Conservation (phyloP, 1,140 invertebrate genomes). For the Papilio aristodemus region DNA sequence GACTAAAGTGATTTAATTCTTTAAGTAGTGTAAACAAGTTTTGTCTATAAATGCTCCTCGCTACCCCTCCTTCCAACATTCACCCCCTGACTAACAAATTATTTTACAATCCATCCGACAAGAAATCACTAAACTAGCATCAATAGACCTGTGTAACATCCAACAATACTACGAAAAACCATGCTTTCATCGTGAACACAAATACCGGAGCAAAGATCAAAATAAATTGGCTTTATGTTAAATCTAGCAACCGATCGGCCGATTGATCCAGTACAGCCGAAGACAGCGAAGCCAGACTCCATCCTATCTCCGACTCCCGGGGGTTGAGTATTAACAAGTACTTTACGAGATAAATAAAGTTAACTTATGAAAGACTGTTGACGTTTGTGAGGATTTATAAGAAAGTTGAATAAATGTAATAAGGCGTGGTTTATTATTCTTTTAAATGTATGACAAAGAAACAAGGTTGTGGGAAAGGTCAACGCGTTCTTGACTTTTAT, state of each 20-base stretch:
- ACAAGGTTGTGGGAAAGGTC: slow-evolving; percentile 18
- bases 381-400: slow-evolving; percentile 64
- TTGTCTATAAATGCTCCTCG: slow-evolving; percentile 60
- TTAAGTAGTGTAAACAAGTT: slow-evolving; percentile 78
- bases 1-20: slow-evolving; percentile 68
- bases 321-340: slow-evolving; percentile 77
- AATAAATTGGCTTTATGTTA: slow-evolving; percentile 50
- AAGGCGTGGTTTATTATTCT: slow-evolving; percentile 30
- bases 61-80: slow-evolving; percentile 44
- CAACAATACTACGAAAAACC: slow-evolving; percentile 39
- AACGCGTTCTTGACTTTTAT: slow-evolving; percentile 13
- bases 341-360: slow-evolving; percentile 78
- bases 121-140: slow-evolving; percentile 46
- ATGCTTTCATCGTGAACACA: slow-evolving; percentile 40
- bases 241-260: slow-evolving; percentile 45
- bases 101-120: slow-evolving; percentile 53
- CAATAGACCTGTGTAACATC: slow-evolving; percentile 40
- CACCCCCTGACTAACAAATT: slow-evolving; percentile 46
- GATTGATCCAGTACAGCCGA: slow-evolving; percentile 42
- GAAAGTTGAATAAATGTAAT: slow-evolving; percentile 44
- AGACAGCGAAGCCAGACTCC: slow-evolving; percentile 59
- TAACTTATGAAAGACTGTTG: slow-evolving; percentile 69
- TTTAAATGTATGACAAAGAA: slow-evolving; percentile 16
- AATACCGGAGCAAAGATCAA: slow-evolving; percentile 44
- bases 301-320: slow-evolving; percentile 43